Base-by-base conservation (phyloP, 2,113 vertebrate species). In the Etheostoma cragini region DNA sequence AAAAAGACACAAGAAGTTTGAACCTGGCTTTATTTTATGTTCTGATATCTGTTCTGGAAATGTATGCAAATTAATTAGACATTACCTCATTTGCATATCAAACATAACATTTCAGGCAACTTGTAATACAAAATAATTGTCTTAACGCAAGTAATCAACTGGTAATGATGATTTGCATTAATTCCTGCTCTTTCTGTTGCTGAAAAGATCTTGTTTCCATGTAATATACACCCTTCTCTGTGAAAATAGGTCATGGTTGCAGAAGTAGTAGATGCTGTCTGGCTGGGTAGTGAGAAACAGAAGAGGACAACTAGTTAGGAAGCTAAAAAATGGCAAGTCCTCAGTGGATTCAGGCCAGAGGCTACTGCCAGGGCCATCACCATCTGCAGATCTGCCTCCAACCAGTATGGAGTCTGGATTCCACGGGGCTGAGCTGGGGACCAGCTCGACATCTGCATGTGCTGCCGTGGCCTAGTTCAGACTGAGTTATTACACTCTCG, bases 381-480 rank as follows among this genome's bases (percentile, higher is more conserved):
- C 69, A 81, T 88, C 79, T 85, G 74, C 46, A 26, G 87, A 80
- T 90, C 80, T 85, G 81, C 74, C 76, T 74, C 79, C 81, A 76
- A 57, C 71, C 82, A 70, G 60, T 0, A 10, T 12, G 50, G 61
- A 15, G 82, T 67, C 80, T 75, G 81, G 38, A 78, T 67, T 78
- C 78, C 70, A 68, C 53, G 3, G 78, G 71, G 74, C 70, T 24
- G 77, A 78, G 65, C 78, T 60, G 53, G 80, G 77, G 80, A 82
- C 75, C 63, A 35, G 82, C 84, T 63, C 74, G 76, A 83, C 89
- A 92, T 91, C 83, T 89, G 87, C 88, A 90, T 76, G 78, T 65
- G 64, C 72, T 69, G 84, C 88, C n/a, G 58, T 94, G 94, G 86
- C 94, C 94, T 91, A 93, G 67, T 94, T 95, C 90, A 87, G 79